These are phyloP conservation scores for Phataginus tricuspis DNA, from an alignment of 2,797 vertebrate species.

Conservation along the genomic window DNA sequence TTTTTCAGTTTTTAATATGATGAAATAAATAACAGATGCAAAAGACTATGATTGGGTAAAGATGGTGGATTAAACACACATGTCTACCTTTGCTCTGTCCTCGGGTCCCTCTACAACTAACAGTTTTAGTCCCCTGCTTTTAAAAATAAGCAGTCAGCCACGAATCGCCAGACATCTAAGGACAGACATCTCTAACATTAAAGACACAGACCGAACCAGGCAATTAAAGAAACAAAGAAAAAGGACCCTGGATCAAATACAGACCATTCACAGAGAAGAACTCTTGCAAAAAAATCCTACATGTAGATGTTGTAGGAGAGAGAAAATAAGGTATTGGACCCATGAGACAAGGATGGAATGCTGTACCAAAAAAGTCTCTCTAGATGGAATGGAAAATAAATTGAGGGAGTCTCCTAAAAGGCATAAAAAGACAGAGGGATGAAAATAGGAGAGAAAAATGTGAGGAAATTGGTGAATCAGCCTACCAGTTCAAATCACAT, in stretches of 20 bases:
- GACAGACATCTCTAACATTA: not conserved
- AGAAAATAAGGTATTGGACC: not conserved
- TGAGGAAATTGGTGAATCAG: not conserved
- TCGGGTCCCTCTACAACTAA: not conserved
- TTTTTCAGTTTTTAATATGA: not conserved
- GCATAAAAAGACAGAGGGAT: not conserved
- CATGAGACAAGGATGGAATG: not conserved
- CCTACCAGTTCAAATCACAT: not conserved
- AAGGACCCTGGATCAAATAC: not conserved
- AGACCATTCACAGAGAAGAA: not conserved
- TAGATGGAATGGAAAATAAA: not conserved
- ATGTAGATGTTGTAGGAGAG: not conserved
- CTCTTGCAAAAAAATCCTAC: not conserved
- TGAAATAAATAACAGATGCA: not conserved
- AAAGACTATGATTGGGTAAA: not conserved
- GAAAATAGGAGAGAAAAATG: not conserved
- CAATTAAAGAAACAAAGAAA: conserved; percentile 31
- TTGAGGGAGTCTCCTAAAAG: not conserved
- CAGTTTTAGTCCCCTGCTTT: not conserved
- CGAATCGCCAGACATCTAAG: not conserved
- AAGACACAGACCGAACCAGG: not conserved
- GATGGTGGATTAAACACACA: not conserved
- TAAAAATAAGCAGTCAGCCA: conserved; percentile 4
- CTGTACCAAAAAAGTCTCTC: not conserved
- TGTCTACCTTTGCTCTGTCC: not conserved